Evolutionary conservation across 2,888 invertebrate genomes (phyloP), one percentile per base, ranked within the genome.

Genomic region (Harmothoe impar): DNA sequence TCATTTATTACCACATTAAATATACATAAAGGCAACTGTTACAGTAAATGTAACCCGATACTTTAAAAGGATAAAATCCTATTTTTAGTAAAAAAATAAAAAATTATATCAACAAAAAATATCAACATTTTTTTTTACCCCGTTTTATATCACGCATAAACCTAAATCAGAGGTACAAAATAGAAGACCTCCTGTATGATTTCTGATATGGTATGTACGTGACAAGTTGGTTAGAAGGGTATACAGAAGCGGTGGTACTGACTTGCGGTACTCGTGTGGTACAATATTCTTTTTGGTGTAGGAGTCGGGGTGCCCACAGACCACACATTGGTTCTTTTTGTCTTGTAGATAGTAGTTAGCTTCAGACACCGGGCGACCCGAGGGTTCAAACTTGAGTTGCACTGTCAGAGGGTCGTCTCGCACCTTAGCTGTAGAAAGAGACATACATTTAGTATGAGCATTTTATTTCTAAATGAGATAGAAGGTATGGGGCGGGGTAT

Each of bases 221-320:
- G 43, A 93, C 43, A 43, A 43, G 5, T 43, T 43, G 43, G 43
- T 43, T 7, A 43, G 3, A 3, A 43, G 43, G 43, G 10, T 43
- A 43, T 3, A 43, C 43, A 43, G 25, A 43, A 10, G 43, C 3
- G 20, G 62, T 62, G 62, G 31, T 29, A 91, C 93, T 92, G 91
- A 97, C 96, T 97, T 98, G 92, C 98, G 97, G 94, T 98, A 98
- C 95, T 98, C 98, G 91, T 97, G 96, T 0, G 98, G 98, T 54
- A 98, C 97, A n/a, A 98, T 97, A 93, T 97, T 97, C 95, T 98
- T 98, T 31, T 97, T 96, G 90, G 97, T 97, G 94, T 97, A 97
- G 0, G 97, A 97, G 92, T 97, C 97, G 0, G 95, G 95, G 12
- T 96, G 94, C 0, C 98, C 98, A 94, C 98, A 98, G 0, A 98